Percentiles rank a stretch among this genome's conserved stretches.
Evolutionary conservation across 2,888 invertebrate genomes (phyloP).

Genomic region (Sphaeridia pumilis): DNA sequence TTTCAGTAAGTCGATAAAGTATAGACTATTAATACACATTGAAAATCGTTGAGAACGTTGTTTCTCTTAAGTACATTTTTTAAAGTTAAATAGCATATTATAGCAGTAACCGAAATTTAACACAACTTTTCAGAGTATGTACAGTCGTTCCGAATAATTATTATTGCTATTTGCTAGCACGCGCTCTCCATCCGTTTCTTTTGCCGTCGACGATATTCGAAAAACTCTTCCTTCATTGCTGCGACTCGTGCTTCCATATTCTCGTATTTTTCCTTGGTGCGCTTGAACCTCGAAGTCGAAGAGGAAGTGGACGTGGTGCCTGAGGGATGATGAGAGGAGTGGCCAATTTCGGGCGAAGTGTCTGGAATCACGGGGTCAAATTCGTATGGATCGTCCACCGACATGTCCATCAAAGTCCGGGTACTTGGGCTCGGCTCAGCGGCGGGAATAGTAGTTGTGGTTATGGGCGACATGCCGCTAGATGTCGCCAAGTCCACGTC

Average conservation of each 20-base stretch:
- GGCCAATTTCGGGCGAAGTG: constrained; percentile 39
- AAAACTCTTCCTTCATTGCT: constrained; percentile 88
- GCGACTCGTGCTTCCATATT: constrained; percentile 75
- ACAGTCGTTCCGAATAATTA: too few species aligned
- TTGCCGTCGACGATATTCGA: constrained; percentile 78
- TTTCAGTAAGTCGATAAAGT: too few species aligned
- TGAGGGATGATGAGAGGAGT: constrained; percentile 35
- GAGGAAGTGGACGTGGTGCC: constrained; percentile 37
- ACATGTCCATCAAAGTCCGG: constrained; percentile 45
- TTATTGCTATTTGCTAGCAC: constrained; percentile 51
- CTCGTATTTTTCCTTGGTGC: constrained; percentile 44
- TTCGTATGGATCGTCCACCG: constrained; percentile 91
- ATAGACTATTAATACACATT: too few species aligned
- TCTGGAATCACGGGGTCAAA: constrained; percentile 76
- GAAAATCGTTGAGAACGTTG: too few species aligned
- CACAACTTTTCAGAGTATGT: too few species aligned
- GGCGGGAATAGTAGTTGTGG: constrained; percentile 37
- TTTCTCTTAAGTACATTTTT: too few species aligned
- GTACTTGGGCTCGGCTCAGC: constrained; percentile 35
- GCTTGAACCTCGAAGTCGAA: constrained; percentile 42
- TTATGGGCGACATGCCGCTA: neutral
- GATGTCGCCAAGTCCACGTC: constrained; percentile 27
- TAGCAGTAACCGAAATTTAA: too few species aligned
- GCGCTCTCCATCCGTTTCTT: constrained; percentile 70
- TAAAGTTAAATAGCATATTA: too few species aligned